Evolutionary conservation across 1,140 invertebrate species (phyloP), one percentile per base, ranked within the genome.

Genomic region (Nylanderia fulva): DNA sequence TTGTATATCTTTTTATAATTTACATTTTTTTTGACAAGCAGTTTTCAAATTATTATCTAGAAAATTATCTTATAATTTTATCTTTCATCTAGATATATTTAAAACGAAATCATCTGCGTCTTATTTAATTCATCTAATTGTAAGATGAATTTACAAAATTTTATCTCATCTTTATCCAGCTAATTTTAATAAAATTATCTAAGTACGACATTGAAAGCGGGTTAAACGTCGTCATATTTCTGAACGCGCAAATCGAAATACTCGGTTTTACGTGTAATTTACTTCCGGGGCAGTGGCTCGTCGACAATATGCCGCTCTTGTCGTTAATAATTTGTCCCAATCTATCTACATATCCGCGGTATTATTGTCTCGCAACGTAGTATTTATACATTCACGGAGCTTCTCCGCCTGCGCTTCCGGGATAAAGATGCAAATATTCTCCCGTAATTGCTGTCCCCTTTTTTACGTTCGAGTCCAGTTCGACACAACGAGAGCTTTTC

Each of bases 281-380:
- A 82, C 77, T 82, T 82, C 77, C 77, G 66, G 36, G 15, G n/a
- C 52, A 71, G 66, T 71, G 52, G 36, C 36, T 58, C 76, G 24
- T 80, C 27, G 66, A 82, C 71, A 71, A 82, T 71, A 71, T 82
- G 48, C 33, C n/a, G 48, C 33, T 68, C 18, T 69, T 15, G 45
- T 15, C 77, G 24, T 66, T 71, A 82, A 71, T 82, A 82, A 71
- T 71, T 82, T 21, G 13, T 15, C 11, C 18, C 15, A 82, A 71
- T 71, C 71, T 21, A 8, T 15, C 11, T 11, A 33, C n/a, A n/a
- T n/a, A 71, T 56, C 24, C 18, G 66, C 52, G 33, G 33, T 39
- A 79, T 79, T 77, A 52, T 27, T 54, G 66, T 24, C 13, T 4
- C 8, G 42, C 13, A 11, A 45, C 4, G 42, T n/a, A n/a, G n/a